Evolutionary conservation across 2,113 vertebrate species (phyloP).

Genomic region (Probosciger aterrimus): DNA sequence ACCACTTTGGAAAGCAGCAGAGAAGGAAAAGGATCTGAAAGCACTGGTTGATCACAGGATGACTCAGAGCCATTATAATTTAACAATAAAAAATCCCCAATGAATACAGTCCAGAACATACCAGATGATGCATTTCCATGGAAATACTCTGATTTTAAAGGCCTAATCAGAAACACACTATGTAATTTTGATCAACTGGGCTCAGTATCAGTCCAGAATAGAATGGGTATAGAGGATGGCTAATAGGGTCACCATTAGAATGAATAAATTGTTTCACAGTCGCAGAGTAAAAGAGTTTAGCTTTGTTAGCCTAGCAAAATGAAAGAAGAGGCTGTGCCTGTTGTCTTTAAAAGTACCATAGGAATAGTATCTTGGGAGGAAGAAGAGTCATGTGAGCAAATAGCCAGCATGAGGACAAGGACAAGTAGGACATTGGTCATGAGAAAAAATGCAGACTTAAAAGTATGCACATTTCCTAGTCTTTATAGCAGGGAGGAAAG

Average conservation of each 20-base stretch:
- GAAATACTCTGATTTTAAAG: neutral
- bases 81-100: neutral
- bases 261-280: neutral
- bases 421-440: neutral
- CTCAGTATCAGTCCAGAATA: neutral
- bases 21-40: neutral
- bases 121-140: neutral
- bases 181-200: neutral
- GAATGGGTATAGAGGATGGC: neutral
- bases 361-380: neutral
- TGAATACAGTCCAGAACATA: neutral
- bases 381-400: neutral
- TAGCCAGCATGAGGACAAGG: neutral
- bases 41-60: neutral
- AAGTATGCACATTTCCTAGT: neutral
- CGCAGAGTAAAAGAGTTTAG: neutral
- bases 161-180: neutral
- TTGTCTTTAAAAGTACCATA: neutral
- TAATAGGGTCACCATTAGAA: neutral
- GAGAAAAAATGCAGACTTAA: neutral
- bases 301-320: neutral
- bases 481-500: neutral
- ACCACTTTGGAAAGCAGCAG: neutral
- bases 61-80: neutral
- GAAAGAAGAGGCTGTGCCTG: neutral